Evolutionary conservation across 2,113 vertebrate species (phyloP), one percentile per base, ranked within the genome.

Genomic region (Paratilapia polleni): DNA sequence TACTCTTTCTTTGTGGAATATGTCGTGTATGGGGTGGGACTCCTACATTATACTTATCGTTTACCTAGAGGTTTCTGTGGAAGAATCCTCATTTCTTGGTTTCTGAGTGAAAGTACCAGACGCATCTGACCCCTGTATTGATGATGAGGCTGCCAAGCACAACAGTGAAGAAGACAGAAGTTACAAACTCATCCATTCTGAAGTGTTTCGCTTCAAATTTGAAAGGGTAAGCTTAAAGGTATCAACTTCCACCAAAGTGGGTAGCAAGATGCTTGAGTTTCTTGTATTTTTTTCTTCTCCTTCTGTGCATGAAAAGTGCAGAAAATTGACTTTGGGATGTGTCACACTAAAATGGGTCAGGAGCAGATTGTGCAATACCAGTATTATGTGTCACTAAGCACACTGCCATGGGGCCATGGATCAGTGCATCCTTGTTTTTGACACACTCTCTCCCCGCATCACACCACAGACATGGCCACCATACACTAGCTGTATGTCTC

Each of bases 341-440:
- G 73, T 82, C 88, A 80, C 83, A 82, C 41, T 57, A 80, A 94
- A 93, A 81, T 88, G 83, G 92, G 90, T 90, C 77, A 82, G 81
- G 58, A 77, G 78, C 81, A 88, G 77, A 86, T 80, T 84, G 88
- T 87, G 87, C 86, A 90, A 85, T 87, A 89, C 70, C 24, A 83
- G 76, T 80, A 79, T 89, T 85, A 90, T 88, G 86, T 94, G 84
- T 91, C 85, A 90, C 84, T 88, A 87, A 92, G 82, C 91, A 86
- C 83, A 80, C 76, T 52, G 49, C 73, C 85, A 82, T 81, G 80
- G 85, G 81, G 82, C 82, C 82, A 86, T 87, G 83, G 82, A 87
- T 81, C 80, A 87, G 59, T 85, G 80, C 84, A 43, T 89, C 57
- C 20, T 6, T 83, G 83, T 77, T 85, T 83, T 73, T 87, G 78